These are phyloP conservation scores for Caenorhabditis drosophilae DNA, from an alignment of 2,888 invertebrate genomes.

Conservation along the genomic window DNA sequence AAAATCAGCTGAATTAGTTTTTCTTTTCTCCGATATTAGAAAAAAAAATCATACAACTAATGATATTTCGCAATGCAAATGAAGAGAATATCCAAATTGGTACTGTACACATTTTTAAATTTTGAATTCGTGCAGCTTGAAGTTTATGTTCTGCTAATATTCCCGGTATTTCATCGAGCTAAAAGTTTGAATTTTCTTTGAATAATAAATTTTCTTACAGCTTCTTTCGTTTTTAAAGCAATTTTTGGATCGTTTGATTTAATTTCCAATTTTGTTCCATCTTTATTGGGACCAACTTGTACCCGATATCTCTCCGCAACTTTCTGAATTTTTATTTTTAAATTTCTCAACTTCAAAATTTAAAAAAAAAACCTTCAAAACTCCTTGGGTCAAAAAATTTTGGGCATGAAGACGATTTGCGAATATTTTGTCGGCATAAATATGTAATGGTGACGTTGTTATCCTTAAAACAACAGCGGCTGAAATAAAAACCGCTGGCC, in stretches of 20 bases:
- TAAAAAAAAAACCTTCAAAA: conserved; percentile 46
- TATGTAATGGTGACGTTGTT: conserved; percentile 57
- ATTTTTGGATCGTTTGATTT: conserved; percentile 33
- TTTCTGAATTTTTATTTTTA: conserved; percentile 39
- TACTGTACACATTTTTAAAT: conserved; percentile 61
- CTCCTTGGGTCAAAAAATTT: conserved; percentile 54
- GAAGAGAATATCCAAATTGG: conserved; percentile 67
- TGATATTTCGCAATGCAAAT: conserved; percentile 62
- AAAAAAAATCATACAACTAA: conserved; percentile 32
- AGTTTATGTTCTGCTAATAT: conserved; percentile 52
- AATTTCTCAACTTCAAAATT: too few relatives aligned
- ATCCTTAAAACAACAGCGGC: conserved; percentile 53
- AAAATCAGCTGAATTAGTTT: conserved; percentile 54
- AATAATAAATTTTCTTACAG: not conserved
- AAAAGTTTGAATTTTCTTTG: conserved; percentile 1
- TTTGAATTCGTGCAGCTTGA: conserved; percentile 60
- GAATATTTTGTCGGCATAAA: conserved; percentile 62
- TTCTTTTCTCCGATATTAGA: not conserved
- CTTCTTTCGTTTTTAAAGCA: conserved; percentile 17
- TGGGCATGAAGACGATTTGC: conserved; percentile 60
- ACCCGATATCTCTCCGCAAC: conserved; percentile 52
- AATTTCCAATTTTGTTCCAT: conserved; percentile 45
- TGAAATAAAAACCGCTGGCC: conserved; percentile 56
- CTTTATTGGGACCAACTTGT: conserved; percentile 44
- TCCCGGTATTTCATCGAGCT: conserved; percentile 44